These are phyloP conservation scores for Cochlearius cochlearius DNA, from an alignment of 2,113 vertebrate genomes.

Conservation along the genomic window DNA sequence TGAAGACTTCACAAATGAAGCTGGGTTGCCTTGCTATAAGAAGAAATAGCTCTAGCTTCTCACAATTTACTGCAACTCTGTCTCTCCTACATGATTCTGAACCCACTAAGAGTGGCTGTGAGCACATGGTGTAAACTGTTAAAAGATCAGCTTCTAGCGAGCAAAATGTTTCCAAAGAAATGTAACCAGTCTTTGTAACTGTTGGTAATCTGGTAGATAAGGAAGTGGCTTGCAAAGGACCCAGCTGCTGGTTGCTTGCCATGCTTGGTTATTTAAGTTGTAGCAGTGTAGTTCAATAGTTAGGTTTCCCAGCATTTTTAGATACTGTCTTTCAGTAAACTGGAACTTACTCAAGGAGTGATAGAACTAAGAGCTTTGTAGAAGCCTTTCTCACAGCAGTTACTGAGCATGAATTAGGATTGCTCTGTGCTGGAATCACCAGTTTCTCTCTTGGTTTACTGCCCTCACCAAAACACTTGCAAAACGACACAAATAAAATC, in stretches of 20 bases:
- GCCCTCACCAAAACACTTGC: neutral
- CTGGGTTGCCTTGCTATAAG: neutral
- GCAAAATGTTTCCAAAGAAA: neutral
- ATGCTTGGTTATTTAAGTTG: neutral
- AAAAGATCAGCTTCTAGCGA: neutral
- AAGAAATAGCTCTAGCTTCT: neutral
- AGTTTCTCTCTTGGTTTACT: neutral
- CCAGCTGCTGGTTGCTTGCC: neutral
- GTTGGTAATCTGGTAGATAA: neutral
- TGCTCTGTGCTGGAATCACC: neutral
- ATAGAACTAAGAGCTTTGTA: neutral
- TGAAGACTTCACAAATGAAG: neutral
- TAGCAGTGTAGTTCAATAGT: neutral
- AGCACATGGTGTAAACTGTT: neutral
- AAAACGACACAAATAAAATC: neutral
- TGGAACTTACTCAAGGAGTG: neutral
- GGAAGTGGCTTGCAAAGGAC: neutral
- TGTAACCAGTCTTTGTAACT: neutral
- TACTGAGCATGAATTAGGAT: neutral
- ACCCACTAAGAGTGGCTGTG: neutral
- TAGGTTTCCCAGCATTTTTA: neutral
- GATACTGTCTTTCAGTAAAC: neutral
- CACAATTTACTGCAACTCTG: neutral
- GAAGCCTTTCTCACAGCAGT: neutral
- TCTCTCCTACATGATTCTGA: neutral